phyloP scores from a whole-genome alignment of 2,113 vertebrate genomes.

The Neodon shergylaensis region DNA sequence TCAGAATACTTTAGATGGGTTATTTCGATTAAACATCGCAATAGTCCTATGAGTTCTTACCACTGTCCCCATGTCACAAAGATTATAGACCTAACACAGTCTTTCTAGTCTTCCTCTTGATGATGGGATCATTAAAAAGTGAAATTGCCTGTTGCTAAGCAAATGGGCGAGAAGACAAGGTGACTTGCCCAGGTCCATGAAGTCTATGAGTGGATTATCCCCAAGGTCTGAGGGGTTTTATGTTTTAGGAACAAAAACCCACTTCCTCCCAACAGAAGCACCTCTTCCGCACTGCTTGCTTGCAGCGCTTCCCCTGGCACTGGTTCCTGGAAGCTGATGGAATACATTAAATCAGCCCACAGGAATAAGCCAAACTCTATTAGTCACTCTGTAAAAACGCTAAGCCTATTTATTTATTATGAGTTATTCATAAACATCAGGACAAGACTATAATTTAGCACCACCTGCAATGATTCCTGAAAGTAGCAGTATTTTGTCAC shows the following conservation, averaged over 20 bases:
- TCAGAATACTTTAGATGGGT: background rate
- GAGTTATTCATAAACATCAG: slow-evolving; percentile 81
- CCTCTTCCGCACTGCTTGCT: background rate
- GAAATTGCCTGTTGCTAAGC: background rate
- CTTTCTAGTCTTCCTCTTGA: background rate
- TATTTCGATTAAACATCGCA: background rate
- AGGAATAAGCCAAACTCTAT: slow-evolving; percentile 74
- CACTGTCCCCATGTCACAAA: background rate
- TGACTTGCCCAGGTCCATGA: background rate
- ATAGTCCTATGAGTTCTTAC: background rate
- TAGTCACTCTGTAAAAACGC: slow-evolving; percentile 79
- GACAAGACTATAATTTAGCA: slow-evolving; percentile 76
- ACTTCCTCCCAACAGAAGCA: background rate
- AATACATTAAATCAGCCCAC: slow-evolving; percentile 71
- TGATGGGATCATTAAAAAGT: background rate
- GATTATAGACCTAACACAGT: background rate
- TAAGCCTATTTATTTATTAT: slow-evolving; percentile 80
- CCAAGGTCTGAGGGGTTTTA: background rate
- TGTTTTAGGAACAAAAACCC: background rate
- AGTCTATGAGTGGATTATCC: background rate
- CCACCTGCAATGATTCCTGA: slow-evolving; percentile 78
- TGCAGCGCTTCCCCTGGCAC: background rate
- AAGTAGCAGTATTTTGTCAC: slow-evolving; percentile 77
- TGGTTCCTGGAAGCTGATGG: slow-evolving; percentile 58
- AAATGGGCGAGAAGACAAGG: background rate